These are phyloP conservation scores for Pyrrhopygopsis socrates DNA, from an alignment of 2,888 invertebrate genomes.

Conservation along the genomic window DNA sequence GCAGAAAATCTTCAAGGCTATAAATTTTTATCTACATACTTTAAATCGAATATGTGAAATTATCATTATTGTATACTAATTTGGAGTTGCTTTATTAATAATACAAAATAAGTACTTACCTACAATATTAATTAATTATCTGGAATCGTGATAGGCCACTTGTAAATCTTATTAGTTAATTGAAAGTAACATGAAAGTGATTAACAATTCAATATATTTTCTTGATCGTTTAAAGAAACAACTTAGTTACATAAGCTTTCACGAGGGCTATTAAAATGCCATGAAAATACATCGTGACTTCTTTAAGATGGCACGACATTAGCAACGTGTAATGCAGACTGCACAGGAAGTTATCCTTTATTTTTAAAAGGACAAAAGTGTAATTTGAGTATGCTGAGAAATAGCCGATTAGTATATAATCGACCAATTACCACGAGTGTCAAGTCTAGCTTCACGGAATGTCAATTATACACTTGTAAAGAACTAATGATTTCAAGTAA, in stretches of 20 bases:
- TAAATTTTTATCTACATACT: no score
- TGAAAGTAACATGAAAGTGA: no score
- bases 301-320: background rate
- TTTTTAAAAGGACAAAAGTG: background rate
- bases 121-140: no score
- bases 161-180: no score
- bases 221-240: no score
- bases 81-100: no score
- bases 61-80: no score
- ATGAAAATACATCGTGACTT: conserved; percentile 37
- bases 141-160: no score
- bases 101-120: no score
- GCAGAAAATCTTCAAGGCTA: no score
- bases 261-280: conserved; percentile 24
- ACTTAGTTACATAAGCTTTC: conserved; percentile 14
- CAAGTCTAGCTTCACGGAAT: conserved; percentile 15
- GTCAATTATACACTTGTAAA: conserved; percentile 17
- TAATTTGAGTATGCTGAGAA: background rate
- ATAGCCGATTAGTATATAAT: conserved; percentile 28
- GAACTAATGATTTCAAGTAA: background rate
- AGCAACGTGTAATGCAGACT: background rate
- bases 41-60: no score
- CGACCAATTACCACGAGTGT: conserved; percentile 51
- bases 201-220: no score
- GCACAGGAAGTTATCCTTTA: background rate